Conservation (phyloP, 2,113 vertebrate genomes). For the Oncorhynchus nerka region DNA sequence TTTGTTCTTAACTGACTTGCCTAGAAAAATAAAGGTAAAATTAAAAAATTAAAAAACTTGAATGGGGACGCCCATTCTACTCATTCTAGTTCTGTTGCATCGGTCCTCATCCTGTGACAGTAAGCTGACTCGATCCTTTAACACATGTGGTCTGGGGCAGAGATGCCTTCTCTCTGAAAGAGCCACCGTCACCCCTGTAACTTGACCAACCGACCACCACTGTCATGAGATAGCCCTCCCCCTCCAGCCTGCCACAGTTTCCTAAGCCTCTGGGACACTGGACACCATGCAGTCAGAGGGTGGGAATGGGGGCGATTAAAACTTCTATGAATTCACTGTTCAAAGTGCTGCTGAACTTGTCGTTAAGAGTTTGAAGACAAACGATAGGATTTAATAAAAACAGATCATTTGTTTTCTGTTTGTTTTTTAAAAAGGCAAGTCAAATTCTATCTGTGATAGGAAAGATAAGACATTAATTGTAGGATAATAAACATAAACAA, state of each 20-base stretch:
- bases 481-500: too few species aligned
- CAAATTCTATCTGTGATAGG: too few species aligned
- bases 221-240: not conserved
- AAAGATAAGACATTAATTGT: too few species aligned
- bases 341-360: too few species aligned
- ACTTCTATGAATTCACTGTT: too few species aligned
- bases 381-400: too few species aligned
- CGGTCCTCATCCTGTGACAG: not conserved
- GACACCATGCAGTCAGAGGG: not conserved
- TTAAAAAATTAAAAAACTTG: too few species aligned
- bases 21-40: too few species aligned
- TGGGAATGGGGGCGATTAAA: not conserved
- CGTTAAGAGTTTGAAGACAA: too few species aligned
- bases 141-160: not conserved
- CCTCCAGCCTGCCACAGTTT: constrained; percentile 43
- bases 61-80: not conserved
- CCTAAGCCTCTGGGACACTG: not conserved
- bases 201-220: not conserved
- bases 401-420: too few species aligned
- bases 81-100: not conserved
- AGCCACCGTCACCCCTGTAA: constrained; percentile 19
- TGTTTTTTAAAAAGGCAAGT: too few species aligned
- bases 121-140: not conserved
- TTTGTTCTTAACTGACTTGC: too few species aligned
- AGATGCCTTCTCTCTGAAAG: not conserved